Percentiles rank a stretch among this genome's conserved stretches.
Conservation (phyloP, 1,140 invertebrate species). For the Sweltsa coloradensis region DNA sequence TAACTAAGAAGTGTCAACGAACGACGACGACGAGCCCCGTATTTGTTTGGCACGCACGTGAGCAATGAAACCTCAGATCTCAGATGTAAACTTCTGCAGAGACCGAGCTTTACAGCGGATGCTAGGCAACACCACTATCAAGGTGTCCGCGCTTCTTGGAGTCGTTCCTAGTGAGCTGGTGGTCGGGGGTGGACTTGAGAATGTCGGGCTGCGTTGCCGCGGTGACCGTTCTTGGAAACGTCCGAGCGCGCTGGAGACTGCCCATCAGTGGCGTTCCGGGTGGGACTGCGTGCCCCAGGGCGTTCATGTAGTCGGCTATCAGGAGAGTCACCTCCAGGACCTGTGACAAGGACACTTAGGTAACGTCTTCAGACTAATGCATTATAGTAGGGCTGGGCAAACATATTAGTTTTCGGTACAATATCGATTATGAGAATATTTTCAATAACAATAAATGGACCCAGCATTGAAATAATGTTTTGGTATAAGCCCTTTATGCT, state of each 20-base stretch:
- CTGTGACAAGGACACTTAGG: conserved; percentile 32
- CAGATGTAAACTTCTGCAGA: too few species aligned
- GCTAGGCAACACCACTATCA: conserved; percentile 40
- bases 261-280: conserved; percentile 72
- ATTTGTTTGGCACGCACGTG: too few species aligned
- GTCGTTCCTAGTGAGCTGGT: conserved; percentile 39
- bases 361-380: background rate
- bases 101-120: too few species aligned
- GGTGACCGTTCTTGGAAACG: conserved; percentile 31
- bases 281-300: conserved; percentile 54
- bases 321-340: conserved; percentile 82
- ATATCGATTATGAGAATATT: background rate
- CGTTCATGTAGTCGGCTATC: conserved; percentile 94
- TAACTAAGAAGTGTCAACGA: too few species aligned
- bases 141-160: conserved; percentile 40
- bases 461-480: background rate
- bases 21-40: too few species aligned
- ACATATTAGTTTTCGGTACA: background rate
- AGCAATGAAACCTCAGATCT: too few species aligned
- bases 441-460: background rate
- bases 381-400: too few species aligned
- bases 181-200: conserved; percentile 70
- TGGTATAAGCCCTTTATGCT: background rate
- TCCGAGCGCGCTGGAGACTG: conserved; percentile 61
- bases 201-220: conserved; percentile 55